A percentile compares a stretch with the other conserved stretches of the same genome.
These are phyloP conservation scores for Malaclemys terrapin DNA, from an alignment of 2,113 vertebrate genomes.

Conservation along the genomic window DNA sequence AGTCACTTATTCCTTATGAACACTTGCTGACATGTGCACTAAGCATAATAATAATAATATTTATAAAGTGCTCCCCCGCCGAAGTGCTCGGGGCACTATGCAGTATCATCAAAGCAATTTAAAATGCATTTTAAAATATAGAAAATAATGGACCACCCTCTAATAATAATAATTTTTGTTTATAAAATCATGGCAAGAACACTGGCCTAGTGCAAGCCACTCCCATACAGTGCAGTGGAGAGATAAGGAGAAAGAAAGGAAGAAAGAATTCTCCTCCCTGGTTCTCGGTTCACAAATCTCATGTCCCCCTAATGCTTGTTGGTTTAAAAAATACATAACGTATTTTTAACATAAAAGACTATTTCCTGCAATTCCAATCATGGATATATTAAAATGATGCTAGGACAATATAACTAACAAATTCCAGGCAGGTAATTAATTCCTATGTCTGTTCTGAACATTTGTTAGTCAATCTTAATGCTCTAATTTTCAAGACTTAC, in stretches of 20 bases:
- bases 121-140: conserved; percentile 61
- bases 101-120: conserved; percentile 56
- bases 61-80: conserved; percentile 60
- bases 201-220: background rate
- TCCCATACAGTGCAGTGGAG: background rate
- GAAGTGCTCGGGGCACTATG: conserved; percentile 50
- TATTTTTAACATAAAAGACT: background rate
- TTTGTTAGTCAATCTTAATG: conserved; percentile 50
- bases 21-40: conserved; percentile 68
- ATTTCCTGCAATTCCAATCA: background rate
- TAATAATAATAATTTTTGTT: conserved; percentile 58
- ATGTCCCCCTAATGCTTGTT: background rate
- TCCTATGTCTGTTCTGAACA: conserved; percentile 14
- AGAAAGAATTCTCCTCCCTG: background rate
- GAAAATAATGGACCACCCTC: conserved; percentile 46
- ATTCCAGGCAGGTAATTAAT: conserved; percentile 66
- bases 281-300: conserved; percentile 25
- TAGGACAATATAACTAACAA: conserved; percentile 56
- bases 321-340: conserved; percentile 19
- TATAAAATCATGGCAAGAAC: conserved; percentile 47
- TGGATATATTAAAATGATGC: conserved; percentile 43
- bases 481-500: conserved; percentile 62
- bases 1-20: conserved; percentile 62
- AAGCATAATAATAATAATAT: conserved; percentile 70
- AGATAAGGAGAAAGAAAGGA: background rate